Percentiles rank a stretch among this genome's conserved stretches.
Evolutionary conservation across 2,113 vertebrate genomes (phyloP).

Genomic region (Sphyrna mokarran): DNA sequence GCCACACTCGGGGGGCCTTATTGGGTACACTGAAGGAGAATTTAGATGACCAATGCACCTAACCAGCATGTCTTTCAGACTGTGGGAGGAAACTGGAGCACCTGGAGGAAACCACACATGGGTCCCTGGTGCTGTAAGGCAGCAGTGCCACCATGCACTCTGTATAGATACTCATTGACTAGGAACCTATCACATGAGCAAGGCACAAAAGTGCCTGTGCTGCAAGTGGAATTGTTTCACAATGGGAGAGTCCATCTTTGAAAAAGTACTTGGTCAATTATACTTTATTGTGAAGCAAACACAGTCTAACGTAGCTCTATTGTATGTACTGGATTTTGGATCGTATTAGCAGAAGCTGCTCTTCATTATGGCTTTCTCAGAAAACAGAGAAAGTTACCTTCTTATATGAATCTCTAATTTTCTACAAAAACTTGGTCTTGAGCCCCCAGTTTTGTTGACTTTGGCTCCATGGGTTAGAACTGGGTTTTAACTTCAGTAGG

Average conservation of each 20-base stretch:
- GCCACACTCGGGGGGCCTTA: no score
- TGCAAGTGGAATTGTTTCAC: neutral
- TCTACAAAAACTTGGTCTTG: neutral
- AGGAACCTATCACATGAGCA: neutral
- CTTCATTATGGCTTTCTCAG: neutral
- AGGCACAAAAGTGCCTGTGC: neutral
- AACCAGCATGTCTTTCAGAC: no score
- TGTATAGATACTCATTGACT: neutral
- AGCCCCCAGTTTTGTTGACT: neutral
- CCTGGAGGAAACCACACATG: no score
- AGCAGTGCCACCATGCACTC: neutral
- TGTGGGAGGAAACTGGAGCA: no score
- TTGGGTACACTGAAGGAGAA: no score
- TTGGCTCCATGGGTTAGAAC: neutral
- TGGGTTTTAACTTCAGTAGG: neutral
- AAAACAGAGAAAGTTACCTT: no score
- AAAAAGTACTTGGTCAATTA: neutral
- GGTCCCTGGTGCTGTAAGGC: no score
- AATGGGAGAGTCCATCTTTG: neutral
- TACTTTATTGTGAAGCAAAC: neutral
- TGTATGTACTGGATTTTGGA: neutral
- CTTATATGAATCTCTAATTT: neutral
- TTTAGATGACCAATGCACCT: no score
- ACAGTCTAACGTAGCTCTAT: neutral
- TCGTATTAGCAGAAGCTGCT: neutral